Conservation (phyloP, 2,888 invertebrate species). For the Melinaea menophilus region DNA sequence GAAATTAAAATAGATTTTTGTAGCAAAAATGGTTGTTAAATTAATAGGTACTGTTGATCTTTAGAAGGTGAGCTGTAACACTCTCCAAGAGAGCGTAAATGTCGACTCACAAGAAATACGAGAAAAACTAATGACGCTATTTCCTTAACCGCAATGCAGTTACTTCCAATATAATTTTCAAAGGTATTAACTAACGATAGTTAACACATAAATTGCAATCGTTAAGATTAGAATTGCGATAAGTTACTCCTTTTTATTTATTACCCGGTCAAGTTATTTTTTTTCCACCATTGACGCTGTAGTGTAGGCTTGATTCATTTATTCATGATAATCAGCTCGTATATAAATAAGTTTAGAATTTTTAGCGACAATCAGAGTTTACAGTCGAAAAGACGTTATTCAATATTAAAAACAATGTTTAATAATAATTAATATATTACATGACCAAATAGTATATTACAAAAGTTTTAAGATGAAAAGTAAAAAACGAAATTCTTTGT, state of each 20-base stretch:
- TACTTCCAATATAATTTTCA: slow-evolving; percentile 67
- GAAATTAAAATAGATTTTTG: too few species aligned
- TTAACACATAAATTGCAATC: slow-evolving; percentile 70
- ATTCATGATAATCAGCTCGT: too few species aligned
- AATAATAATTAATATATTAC: too few species aligned
- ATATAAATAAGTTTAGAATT: too few species aligned
- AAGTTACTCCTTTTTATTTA: too few species aligned
- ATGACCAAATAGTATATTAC: slow-evolving; percentile 5
- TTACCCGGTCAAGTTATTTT: too few species aligned
- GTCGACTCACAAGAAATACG: slow-evolving; percentile 65
- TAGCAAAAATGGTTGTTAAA: too few species aligned
- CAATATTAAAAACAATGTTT: too few species aligned
- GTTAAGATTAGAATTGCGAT: slow-evolving; percentile 51
- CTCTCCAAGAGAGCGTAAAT: slow-evolving; percentile 59
- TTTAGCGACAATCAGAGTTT: too few species aligned
- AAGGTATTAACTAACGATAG: slow-evolving; percentile 65
- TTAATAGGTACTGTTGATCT: slow-evolving; percentile 6
- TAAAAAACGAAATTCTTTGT: neutral
- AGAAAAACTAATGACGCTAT: slow-evolving; percentile 72
- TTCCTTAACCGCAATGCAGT: slow-evolving; percentile 70
- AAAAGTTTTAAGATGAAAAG: neutral
- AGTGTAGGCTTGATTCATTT: too few species aligned
- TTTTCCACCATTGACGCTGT: too few species aligned
- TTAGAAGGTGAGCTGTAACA: slow-evolving; percentile 39
- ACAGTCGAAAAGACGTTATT: too few species aligned